Percentiles rank a stretch among this genome's conserved stretches.
These are phyloP conservation scores for Elysia chlorotica DNA, from an alignment of 1,140 invertebrate genomes.

Conservation along the genomic window DNA sequence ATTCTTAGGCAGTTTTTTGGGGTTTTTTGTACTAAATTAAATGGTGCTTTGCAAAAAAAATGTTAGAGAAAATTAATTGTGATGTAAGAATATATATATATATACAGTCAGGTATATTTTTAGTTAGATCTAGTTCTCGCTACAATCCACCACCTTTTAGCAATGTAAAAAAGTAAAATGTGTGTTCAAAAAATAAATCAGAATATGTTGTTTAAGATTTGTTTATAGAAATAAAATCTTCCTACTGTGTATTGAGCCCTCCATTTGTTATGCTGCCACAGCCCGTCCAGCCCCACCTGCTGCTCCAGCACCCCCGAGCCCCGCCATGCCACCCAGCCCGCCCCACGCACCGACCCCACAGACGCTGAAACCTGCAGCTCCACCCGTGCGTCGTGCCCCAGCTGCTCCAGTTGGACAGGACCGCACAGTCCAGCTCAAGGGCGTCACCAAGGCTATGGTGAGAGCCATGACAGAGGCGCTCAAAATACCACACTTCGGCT, in stretches of 20 bases:
- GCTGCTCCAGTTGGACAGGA: conserved; percentile 47
- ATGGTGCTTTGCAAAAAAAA: too few relatives aligned
- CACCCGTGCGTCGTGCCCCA: conserved; percentile 11
- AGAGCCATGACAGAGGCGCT: conserved; percentile 94
- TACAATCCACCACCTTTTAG: too few relatives aligned
- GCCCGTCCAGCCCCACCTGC: conserved; percentile 8
- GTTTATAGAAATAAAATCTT: too few relatives aligned
- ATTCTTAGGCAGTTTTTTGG: too few relatives aligned
- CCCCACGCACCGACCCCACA: conserved; percentile 56
- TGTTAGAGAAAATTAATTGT: too few relatives aligned
- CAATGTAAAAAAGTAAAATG: too few relatives aligned
- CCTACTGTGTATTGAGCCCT: not conserved
- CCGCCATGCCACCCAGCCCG: not conserved
- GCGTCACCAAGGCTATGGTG: conserved; percentile 87
- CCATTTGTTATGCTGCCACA: not conserved
- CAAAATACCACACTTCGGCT: conserved; percentile 68
- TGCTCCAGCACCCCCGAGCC: conserved; percentile 20
- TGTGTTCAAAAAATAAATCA: too few relatives aligned
- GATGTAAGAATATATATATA: too few relatives aligned
- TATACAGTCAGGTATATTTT: too few relatives aligned
- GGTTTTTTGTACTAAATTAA: too few relatives aligned
- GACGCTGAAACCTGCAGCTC: conserved; percentile 2
- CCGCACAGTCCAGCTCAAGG: conserved; percentile 67
- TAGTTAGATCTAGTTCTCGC: too few relatives aligned
- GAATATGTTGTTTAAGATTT: too few relatives aligned